phyloP scores from a whole-genome alignment of 2,888 invertebrate genomes.

The Megastigmus dorsalis region DNA sequence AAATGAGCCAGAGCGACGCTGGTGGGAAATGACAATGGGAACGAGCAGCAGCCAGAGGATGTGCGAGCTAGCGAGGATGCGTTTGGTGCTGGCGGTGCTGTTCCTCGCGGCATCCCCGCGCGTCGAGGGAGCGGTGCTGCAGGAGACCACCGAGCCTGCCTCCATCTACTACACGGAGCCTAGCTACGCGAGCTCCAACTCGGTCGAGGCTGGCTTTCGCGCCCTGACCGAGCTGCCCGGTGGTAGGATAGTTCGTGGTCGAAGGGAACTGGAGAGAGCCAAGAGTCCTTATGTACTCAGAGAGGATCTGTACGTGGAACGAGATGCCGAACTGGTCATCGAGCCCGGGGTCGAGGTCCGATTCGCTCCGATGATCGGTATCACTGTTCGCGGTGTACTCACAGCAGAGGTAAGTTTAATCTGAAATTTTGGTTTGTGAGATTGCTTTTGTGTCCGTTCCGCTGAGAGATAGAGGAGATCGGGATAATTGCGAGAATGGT shows the following conservation, averaged over 20 bases:
- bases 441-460: neutral
- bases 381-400: constrained; percentile 92
- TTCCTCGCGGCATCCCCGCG: constrained; percentile 26
- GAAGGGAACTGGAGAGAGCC: constrained; percentile 76
- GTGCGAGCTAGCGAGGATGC: no score
- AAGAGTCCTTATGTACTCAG: constrained; percentile 86
- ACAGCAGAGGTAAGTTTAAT: constrained; percentile 87
- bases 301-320: constrained; percentile 87
- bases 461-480: neutral
- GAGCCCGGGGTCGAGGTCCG: constrained; percentile 93
- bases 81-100: constrained; percentile 8
- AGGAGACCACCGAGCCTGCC: constrained; percentile 50
- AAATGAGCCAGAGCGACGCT: no score
- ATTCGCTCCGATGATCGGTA: constrained; percentile 94
- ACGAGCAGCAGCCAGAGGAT: no score
- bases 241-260: constrained; percentile 79
- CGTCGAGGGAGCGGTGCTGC: constrained; percentile 50
- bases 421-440: neutral
- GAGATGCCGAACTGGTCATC: constrained; percentile 86
- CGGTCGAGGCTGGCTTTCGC: constrained; percentile 56
- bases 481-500: neutral
- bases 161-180: constrained; percentile 72
- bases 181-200: constrained; percentile 58
- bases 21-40: no score
- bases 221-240: constrained; percentile 78